Base-by-base conservation (phyloP, 2,888 invertebrate genomes). In the Metellina segmentata region DNA sequence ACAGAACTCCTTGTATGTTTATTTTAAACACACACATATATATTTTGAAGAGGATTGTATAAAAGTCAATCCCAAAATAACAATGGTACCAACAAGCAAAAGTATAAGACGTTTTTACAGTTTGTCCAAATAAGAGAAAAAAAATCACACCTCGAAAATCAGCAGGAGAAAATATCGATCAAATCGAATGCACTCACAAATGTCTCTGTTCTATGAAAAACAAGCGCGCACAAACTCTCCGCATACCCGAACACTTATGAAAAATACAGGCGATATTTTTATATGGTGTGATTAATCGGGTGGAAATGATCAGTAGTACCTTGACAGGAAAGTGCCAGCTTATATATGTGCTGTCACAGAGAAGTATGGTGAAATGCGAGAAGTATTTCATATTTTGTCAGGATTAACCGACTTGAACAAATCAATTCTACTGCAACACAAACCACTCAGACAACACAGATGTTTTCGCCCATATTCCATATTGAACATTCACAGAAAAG, bases 351-450 rank as follows among this genome's bases (percentile, higher is more conserved):
- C 85, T 85, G 85, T 85, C 85, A 85, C 75, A 75, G 85, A 85
- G 85, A 85, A 85, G 75, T 75, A 74, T 61, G 75, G 85, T 72
- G 74, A 75, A 85, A 85, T 74, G 85, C 61, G 74, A 74, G 85
- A 53, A 87, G 72, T 87, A 87, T 81, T 87, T 87, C 87, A 87
- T 87, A 81, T 87, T 87, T 87, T 87, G 87, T 87, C 87, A 87
- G 81, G 81, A 79, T 87, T 87, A 87, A 87, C 79, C 79, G 87
- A 71, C 72, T 79, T 72, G 71, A 87, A 87, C 87, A 87, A 87
- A 87, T 87, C 87, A 81, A 81, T 87, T 87, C 81, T 72, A 87
- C 79, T 81, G 81, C 87, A 70, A 49, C 69, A 78, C 74, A 74
- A 86, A 77, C 75, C 75, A 52, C 72, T 70, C 70, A 81, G 52